Evolutionary conservation across 2,888 invertebrate genomes (phyloP), one percentile per base, ranked within the genome.

Genomic region (Deilephila elpenor): DNA sequence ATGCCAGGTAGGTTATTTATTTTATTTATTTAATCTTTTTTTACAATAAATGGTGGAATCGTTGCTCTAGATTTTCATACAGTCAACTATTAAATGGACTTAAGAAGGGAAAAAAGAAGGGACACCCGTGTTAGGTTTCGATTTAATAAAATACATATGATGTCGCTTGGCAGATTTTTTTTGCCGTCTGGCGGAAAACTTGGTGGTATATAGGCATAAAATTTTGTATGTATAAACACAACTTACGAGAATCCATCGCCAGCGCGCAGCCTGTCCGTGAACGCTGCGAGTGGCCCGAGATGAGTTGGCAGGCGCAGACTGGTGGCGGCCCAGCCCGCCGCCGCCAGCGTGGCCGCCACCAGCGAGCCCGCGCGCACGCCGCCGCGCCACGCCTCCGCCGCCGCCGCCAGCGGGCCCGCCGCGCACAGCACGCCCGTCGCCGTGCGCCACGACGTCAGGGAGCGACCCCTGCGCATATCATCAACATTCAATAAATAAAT

Each of bases 361-460:
- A 77, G 70, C 5, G 83, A 83, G 17, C 84, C 87, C 70, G 84
- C 75, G 17, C 74, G 79, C 19, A 37, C 80, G 1, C 77, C 83
- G 29, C 75, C 83, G 59, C 83, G 81, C 86, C 82, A 78, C 62
- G 73, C 80, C 3, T 77, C 79, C 19, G 78, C 77, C 11, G 70
- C 73, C 82, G 0, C 78, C 75, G 20, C 75, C 79, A 19, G 61
- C 80, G 5, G 77, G 83, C 79, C 83, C 82, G 97, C 97, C 82
- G 99, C 94, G 79, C 97, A 97, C 78, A 99, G 96, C 74, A 98
- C 96, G 82, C 98, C 91, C 1, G 98, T 98, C 37, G 98, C 99
- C 82, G 98, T 97, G 70, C 98, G 95, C 0, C 98, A 97, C 19
- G 99, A 99, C 25, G 99, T 99, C 82, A 99, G 94, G 83, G 99